Percentiles rank a stretch among this genome's conserved stretches.
phyloP scores from a whole-genome alignment of 2,888 invertebrate genomes.

The Dasypolia templi region DNA sequence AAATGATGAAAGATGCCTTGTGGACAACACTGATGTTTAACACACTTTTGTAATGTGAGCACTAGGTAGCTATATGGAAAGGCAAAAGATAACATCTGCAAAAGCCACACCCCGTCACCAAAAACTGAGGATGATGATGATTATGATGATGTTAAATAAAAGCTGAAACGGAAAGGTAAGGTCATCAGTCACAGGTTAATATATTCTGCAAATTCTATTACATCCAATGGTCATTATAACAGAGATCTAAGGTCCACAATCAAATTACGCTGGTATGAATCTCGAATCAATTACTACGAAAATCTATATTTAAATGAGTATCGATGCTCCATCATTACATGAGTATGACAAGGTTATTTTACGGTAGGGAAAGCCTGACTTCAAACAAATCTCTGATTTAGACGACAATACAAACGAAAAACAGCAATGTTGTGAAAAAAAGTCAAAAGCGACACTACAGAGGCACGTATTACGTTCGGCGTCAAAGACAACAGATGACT shows the following conservation, averaged over 20 bases:
- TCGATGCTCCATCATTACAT: not conserved
- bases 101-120: conserved; percentile 19
- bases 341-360: not conserved
- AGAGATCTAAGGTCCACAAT: not conserved
- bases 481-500: not conserved
- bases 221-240: not conserved
- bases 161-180: conserved; percentile 17
- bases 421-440: not conserved
- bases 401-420: not conserved
- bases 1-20: conserved; percentile 8
- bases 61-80: conserved; percentile 18
- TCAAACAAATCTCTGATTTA: not conserved
- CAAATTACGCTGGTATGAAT: not conserved
- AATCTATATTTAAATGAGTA: not conserved
- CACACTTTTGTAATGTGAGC: conserved; percentile 18
- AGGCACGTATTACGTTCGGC: not conserved
- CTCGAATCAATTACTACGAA: not conserved
- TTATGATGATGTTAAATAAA: not conserved
- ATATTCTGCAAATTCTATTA: not conserved
- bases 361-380: not conserved
- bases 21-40: conserved; percentile 5
- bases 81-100: not conserved
- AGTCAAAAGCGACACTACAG: not conserved
- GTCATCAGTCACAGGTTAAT: conserved; percentile 6
- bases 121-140: conserved; percentile 17